phyloP scores from a whole-genome alignment of 2,113 vertebrate species.

The Dinomys branickii region DNA sequence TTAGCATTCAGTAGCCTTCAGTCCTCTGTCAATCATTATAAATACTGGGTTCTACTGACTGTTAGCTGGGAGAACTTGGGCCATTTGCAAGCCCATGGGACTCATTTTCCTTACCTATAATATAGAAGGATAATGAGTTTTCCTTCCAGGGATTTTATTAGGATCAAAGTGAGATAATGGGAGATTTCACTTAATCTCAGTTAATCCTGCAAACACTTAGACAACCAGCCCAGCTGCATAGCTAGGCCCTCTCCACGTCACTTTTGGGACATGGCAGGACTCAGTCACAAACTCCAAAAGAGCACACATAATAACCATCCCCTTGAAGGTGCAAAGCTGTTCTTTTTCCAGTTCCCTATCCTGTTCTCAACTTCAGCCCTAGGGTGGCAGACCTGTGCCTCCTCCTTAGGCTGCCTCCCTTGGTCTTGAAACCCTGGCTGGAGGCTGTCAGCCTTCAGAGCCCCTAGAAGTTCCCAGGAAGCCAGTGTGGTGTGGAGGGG shows the following conservation, averaged over 20 bases:
- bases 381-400: not conserved
- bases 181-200: constrained; percentile 1
- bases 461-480: not conserved
- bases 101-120: not conserved
- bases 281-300: not conserved
- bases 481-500: not conserved
- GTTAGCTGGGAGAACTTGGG: not conserved
- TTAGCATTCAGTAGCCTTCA: not conserved
- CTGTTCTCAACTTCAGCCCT: not conserved
- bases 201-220: not conserved
- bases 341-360: not conserved
- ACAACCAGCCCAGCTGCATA: not conserved
- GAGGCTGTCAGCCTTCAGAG: not conserved
- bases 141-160: not conserved
- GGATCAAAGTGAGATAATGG: constrained; percentile 37
- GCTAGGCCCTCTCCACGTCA: not conserved
- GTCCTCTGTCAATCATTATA: not conserved
- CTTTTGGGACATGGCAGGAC: not conserved
- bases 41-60: not conserved
- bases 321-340: not conserved
- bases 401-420: not conserved
- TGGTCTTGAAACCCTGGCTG: not conserved
- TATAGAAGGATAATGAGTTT: not conserved
- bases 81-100: not conserved
- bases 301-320: not conserved